Conservation (phyloP, 2,797 vertebrate genomes). For the Tokudaia muenninki region DNA sequence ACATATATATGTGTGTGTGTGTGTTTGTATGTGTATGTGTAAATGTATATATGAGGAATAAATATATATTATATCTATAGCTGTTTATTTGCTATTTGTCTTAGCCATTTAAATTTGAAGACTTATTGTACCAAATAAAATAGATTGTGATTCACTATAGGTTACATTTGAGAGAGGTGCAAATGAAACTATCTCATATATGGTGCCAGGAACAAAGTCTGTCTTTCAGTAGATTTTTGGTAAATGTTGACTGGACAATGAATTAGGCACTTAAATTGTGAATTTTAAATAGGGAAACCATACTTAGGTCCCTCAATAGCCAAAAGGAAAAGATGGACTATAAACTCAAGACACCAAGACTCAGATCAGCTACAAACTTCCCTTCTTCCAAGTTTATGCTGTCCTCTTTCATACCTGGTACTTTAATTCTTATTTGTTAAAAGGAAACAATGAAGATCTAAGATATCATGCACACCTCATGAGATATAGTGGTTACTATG, state of each 20-base stretch:
- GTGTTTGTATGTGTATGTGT: not conserved
- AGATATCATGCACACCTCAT: not conserved
- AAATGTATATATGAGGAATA: not conserved
- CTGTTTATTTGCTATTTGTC: not conserved
- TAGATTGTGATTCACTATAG: not conserved
- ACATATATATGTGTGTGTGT: no score
- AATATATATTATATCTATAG: not conserved
- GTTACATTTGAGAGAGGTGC: not conserved
- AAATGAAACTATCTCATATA: not conserved
- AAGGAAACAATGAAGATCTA: not conserved
- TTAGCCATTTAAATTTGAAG: not conserved
- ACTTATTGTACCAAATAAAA: not conserved
- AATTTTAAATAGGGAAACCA: not conserved
- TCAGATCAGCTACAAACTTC: not conserved
- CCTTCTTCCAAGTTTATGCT: not conserved
- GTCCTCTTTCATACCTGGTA: not conserved
- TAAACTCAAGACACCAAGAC: not conserved
- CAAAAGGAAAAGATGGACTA: not conserved
- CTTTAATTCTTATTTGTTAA: not conserved
- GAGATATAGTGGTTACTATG: not conserved
- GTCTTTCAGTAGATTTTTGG: not conserved
- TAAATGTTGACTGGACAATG: not conserved
- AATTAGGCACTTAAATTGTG: not conserved
- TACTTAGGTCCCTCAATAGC: not conserved
- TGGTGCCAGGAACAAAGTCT: not conserved